These are phyloP conservation scores for Sterrhoptilus dennistouni DNA, from an alignment of 2,113 vertebrate genomes.

Conservation along the genomic window DNA sequence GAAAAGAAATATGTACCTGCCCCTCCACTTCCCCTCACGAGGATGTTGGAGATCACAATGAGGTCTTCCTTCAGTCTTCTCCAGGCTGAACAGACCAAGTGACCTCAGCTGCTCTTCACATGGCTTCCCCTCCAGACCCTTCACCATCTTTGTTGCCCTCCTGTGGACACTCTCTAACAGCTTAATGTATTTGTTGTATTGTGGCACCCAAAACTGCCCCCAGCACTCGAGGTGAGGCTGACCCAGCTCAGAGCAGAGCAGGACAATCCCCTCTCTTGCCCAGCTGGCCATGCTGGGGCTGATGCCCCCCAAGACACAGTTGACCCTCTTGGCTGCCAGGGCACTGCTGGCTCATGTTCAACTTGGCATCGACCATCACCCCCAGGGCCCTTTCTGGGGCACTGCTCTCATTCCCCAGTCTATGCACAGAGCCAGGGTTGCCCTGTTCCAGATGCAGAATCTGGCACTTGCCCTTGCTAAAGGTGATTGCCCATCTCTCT, in stretches of 20 bases:
- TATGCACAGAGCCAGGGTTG: not conserved
- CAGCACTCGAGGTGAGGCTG: accelerated
- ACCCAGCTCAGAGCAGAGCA: not conserved
- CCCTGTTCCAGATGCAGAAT: not conserved
- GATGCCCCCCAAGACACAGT: not conserved
- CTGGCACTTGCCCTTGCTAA: not conserved
- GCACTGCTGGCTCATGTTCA: not conserved
- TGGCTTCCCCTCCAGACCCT: not conserved
- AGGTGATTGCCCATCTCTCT: not conserved
- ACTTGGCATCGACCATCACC: accelerated
- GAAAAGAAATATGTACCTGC: not conserved
- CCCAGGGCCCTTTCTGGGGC: not conserved
- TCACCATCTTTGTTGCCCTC: accelerated
- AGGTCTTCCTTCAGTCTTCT: not conserved
- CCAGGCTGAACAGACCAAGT: not conserved
- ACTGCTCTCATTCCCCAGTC: not conserved
- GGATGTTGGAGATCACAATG: not conserved
- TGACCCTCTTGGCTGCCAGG: not conserved
- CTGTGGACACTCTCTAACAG: not conserved
- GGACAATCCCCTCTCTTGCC: not conserved
- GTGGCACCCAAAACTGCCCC: not conserved
- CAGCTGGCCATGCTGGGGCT: accelerated
- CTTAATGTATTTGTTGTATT: not conserved
- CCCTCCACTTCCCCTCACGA: not conserved
- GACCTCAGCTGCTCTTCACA: not conserved